Evolutionary conservation across 2,113 vertebrate species (phyloP).

Genomic region (Tor tambroides): DNA sequence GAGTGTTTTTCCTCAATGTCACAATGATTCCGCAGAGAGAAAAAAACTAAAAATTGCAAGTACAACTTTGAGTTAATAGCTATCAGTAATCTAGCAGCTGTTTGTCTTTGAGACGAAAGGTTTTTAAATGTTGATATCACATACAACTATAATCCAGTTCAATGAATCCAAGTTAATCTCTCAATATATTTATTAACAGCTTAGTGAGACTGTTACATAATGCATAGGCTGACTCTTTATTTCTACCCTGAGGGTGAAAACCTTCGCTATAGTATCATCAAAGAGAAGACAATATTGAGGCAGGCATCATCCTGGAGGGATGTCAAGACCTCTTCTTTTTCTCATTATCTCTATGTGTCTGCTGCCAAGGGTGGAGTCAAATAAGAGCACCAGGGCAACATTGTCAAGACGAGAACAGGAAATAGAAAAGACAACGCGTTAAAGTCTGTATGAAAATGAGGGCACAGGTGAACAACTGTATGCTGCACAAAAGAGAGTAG

Average conservation of each 20-base stretch:
- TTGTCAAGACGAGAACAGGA: not conserved
- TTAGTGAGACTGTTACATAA: slow-evolving; percentile 36
- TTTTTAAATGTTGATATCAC: not conserved
- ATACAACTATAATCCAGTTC: not conserved
- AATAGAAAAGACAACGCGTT: slow-evolving; percentile 30
- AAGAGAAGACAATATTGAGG: slow-evolving; percentile 26
- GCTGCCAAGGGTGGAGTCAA: slow-evolving; percentile 24
- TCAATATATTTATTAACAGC: not conserved
- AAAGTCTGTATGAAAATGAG: slow-evolving; percentile 7
- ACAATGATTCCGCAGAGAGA: not conserved
- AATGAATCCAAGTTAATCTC: not conserved
- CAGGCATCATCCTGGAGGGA: slow-evolving; percentile 32
- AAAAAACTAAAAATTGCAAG: no score
- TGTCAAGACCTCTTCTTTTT: slow-evolving; percentile 46
- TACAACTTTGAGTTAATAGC: not conserved
- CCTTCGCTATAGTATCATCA: not conserved
- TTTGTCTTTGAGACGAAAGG: not conserved
- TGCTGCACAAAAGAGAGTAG: not conserved
- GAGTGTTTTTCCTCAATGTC: not conserved
- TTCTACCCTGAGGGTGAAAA: not conserved
- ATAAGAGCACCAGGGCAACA: slow-evolving; percentile 1
- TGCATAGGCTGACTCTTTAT: slow-evolving; percentile 19
- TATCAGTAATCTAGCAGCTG: not conserved
- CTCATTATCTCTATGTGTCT: slow-evolving; percentile 43
- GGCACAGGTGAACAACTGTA: not conserved